These are phyloP conservation scores for Trogon melanurus DNA, from an alignment of 2,113 vertebrate genomes.

Conservation along the genomic window DNA sequence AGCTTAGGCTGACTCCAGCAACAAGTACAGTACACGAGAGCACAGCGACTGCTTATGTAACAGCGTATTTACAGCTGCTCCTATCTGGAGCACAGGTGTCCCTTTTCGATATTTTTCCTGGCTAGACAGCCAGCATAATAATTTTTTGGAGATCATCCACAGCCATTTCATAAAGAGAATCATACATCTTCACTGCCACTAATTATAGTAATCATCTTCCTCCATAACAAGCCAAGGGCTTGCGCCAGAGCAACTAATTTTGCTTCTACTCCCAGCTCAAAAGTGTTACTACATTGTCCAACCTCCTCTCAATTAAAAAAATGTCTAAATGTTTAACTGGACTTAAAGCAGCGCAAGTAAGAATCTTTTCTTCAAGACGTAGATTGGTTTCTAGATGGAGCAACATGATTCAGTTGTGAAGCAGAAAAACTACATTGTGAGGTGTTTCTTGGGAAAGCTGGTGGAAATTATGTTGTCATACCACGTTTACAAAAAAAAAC, in stretches of 20 bases:
- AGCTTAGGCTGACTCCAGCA: background rate
- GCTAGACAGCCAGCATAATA: background rate
- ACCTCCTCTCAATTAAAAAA: background rate
- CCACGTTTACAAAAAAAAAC: background rate
- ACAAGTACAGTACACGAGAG: background rate
- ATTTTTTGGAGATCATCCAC: conserved; percentile 23
- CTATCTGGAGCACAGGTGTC: conserved; percentile 31
- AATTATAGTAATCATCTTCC: conserved; percentile 49
- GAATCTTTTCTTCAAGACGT: background rate
- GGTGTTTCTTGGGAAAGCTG: background rate
- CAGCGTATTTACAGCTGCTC: background rate
- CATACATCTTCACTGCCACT: background rate
- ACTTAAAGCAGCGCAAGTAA: background rate
- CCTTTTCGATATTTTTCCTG: background rate
- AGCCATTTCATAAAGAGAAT: conserved; percentile 30
- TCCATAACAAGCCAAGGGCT: conserved; percentile 10
- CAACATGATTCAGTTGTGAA: background rate
- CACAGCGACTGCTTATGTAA: background rate
- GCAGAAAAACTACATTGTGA: background rate
- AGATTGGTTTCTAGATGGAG: background rate
- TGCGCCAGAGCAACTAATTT: background rate
- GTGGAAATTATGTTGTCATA: background rate
- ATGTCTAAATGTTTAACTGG: background rate
- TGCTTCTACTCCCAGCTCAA: background rate
- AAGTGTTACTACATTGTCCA: background rate